Base-by-base conservation (phyloP, 2,113 vertebrate genomes). In the Chloropsis cyanopogon region DNA sequence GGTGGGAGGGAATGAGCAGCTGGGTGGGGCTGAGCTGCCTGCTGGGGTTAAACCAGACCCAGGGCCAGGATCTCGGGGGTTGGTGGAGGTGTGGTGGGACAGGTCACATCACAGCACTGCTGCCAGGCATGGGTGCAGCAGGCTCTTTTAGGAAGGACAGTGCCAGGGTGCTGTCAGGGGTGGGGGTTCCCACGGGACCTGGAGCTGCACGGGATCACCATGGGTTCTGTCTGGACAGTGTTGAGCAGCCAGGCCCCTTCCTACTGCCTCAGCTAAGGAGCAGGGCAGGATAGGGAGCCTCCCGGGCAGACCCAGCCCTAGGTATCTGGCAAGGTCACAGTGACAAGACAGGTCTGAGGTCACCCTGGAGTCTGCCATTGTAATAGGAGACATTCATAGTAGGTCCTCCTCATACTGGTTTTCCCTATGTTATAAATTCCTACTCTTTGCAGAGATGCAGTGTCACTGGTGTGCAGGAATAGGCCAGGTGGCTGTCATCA, bases 131-230 rank as follows among this genome's bases (percentile, higher is more conserved):
- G 10, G 29, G n/a, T 28, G 17, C 42, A 37, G 14, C 56, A 81
- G 20, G 42, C 4, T 59, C 18, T 54, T 78, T 49, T 22, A 33
- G 35, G 44, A 88, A 54, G 76, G 41, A 26, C 0, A 1, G 11
- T 3, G 0, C n/a, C n/a, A 29, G 25, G 22, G 6, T 61, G 20
- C 23, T 0, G 0, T 22, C 1, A 0, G 4, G 12, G 5, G 9
- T 47, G 7, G 3, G 12, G 10, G 9, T 3, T 71, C 31, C 20
- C 26, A 7, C 7, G 25, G 20, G 29, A 33, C 26, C 53, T 72
- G 57, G 13, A 77, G 18, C 23, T 77, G 8, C 24, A 54, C 6
- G 4, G 22, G 1, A 12, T 78, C n/a, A 33, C 35, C 31, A 3
- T 9, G 31, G 54, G 20, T 4, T 68, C 28, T 3, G 0, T 25